Percentiles rank a stretch among this genome's conserved stretches.
These are phyloP conservation scores for Anguilla pacifica DNA, from an alignment of 2,797 vertebrate species.

Conservation along the genomic window DNA sequence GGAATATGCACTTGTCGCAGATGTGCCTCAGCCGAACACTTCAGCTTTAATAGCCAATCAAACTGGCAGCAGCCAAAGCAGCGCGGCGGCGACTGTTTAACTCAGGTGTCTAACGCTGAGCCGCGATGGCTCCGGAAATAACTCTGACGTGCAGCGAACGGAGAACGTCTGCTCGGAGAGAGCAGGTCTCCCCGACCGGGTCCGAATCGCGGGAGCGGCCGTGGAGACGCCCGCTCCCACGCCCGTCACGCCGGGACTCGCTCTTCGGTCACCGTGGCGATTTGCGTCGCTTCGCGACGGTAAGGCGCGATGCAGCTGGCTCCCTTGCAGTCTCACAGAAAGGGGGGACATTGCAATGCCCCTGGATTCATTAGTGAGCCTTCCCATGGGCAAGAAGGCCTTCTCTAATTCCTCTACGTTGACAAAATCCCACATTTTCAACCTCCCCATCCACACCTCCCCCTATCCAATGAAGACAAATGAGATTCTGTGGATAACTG, in stretches of 20 bases:
- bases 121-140: constrained; percentile 10
- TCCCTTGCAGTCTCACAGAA: constrained; percentile 57
- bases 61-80: not conserved
- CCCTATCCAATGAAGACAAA: constrained; percentile 42
- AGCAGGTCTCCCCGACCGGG: not conserved
- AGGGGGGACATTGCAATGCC: constrained; percentile 46
- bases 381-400: constrained; percentile 41
- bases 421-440: not conserved
- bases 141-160: not conserved
- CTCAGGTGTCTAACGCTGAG: not conserved
- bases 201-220: not conserved
- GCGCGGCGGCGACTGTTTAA: not conserved
- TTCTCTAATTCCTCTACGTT: not conserved
- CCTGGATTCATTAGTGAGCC: constrained; percentile 74
- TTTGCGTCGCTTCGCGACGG: constrained; percentile 50
- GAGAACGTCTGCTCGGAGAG: not conserved
- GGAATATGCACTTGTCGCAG: not conserved
- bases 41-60: not conserved
- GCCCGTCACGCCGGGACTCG: not conserved
- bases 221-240: not conserved
- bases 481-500: constrained; percentile 64
- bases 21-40: not conserved
- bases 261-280: constrained; percentile 46
- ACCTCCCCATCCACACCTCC: constrained; percentile 25
- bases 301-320: constrained; percentile 54